These are phyloP conservation scores for Patagioenas fasciata DNA, from an alignment of 2,113 vertebrate species.

Conservation along the genomic window DNA sequence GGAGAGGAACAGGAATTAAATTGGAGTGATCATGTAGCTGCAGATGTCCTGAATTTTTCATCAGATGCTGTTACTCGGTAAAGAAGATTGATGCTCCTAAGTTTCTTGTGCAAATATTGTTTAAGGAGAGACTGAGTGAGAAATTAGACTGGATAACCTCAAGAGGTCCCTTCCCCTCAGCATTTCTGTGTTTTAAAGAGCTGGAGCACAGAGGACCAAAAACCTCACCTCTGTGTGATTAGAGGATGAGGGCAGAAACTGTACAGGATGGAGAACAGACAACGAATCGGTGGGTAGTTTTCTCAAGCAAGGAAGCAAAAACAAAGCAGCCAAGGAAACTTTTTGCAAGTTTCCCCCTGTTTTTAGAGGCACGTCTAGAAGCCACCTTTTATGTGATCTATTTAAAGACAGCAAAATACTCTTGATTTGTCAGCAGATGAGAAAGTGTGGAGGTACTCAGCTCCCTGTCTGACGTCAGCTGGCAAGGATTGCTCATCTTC, in stretches of 20 bases:
- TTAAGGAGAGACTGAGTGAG: not conserved
- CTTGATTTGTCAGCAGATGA: constrained; percentile 32
- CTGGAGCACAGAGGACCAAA: not conserved
- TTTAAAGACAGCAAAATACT: constrained; percentile 40
- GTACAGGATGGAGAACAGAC: not conserved
- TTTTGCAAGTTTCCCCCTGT: not conserved
- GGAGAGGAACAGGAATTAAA: not conserved
- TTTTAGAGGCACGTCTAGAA: not conserved
- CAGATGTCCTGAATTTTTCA: not conserved
- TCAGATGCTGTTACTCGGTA: not conserved
- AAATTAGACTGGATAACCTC: not conserved
- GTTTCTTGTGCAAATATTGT: not conserved
- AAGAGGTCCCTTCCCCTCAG: not conserved
- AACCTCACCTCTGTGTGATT: not conserved
- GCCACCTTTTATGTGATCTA: not conserved
- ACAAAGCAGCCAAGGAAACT: not conserved
- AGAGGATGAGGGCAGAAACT: not conserved
- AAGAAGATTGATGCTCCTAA: not conserved
- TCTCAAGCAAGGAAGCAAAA: not conserved
- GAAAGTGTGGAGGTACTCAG: not conserved
- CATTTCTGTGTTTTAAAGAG: not conserved
- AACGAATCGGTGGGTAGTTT: not conserved
- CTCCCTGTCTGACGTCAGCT: constrained; percentile 29
- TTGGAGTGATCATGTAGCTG: not conserved
- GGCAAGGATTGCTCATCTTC: constrained; percentile 25